Evolutionary conservation across 2,888 invertebrate genomes (phyloP).

Genomic region (Idaea dimidiata): DNA sequence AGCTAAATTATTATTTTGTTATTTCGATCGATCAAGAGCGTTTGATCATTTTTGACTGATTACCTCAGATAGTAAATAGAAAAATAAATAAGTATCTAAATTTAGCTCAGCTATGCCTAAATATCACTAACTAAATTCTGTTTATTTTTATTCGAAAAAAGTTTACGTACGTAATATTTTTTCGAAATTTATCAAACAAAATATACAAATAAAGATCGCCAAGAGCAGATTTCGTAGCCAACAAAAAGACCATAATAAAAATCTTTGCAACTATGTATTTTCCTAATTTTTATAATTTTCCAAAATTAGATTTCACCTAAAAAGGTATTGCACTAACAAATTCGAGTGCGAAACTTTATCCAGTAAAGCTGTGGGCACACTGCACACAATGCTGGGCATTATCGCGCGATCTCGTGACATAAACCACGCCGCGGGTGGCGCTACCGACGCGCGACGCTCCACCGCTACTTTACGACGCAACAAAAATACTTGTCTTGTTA

Average conservation of each 20-base stretch:
- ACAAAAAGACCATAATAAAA: background rate
- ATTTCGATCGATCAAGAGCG: background rate
- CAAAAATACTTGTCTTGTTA: conserved; percentile 32
- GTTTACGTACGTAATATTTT: too few species aligned
- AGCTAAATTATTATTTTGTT: background rate
- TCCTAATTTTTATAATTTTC: too few species aligned
- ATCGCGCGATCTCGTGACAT: conserved; percentile 65
- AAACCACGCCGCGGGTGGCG: conserved; percentile 74
- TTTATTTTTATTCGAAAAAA: too few species aligned
- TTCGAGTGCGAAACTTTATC: conserved; percentile 49
- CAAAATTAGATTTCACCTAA: conserved; percentile 34
- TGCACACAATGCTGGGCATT: conserved; percentile 33
- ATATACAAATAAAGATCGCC: too few species aligned
- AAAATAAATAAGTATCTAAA: too few species aligned
- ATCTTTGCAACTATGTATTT: background rate
- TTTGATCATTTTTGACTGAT: background rate
- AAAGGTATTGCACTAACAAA: conserved; percentile 32
- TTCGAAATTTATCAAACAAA: too few species aligned
- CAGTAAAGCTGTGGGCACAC: conserved; percentile 62
- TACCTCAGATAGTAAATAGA: too few species aligned
- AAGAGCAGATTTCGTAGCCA: background rate
- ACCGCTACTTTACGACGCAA: conserved; percentile 56
- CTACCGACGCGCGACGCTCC: conserved; percentile 48
- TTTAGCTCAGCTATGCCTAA: too few species aligned
- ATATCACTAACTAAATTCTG: too few species aligned